Base-by-base conservation (phyloP, 1,140 invertebrate species). In the Brachionus rotundiformis region DNA sequence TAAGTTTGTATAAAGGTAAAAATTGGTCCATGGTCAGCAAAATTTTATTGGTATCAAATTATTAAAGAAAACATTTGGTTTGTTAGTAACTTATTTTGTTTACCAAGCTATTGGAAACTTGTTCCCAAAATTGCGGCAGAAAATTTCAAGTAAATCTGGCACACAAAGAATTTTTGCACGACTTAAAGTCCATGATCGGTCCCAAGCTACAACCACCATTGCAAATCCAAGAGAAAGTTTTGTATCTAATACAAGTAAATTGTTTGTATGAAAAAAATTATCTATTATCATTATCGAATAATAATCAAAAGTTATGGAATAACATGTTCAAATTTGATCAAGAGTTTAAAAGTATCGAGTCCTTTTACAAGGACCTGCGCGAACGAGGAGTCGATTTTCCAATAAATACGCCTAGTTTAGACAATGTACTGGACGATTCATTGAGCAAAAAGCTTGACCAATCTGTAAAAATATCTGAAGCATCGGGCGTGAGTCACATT, bases 311-410 rank as follows among this genome's bases (percentile, higher is more conserved):
- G 90, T 94, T 94, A 82, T 99, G 97, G 97, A 95, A 96, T 49
- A 95, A 98, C 89, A 95, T 96, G 19, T 99, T 99, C 87, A 91
- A 92, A 84, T 92, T 92, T 85, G 92, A 94, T 84, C 91, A 95
- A 10, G 95, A 98, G 82, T 88, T 95, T 83, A 90, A 93, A 88
- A 96, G 96, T 13, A 95, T 99, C 44, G 93, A 93, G 16, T 93
- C 95, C 87, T 91, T 98, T 61, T 98, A 98, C 89, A 92, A 94
- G 86, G 96, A 99, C 84, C 90, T 99, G 6, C 93, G 94, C 85
- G 91, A 91, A 61, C 98, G 98, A 90, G 96, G 96, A 61, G 95
- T 99, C 82, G 95, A 98, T 87, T 99, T 99, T 88, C 97, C 97
- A 10, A 93, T 94, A 90, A 95, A 94, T 10, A 94, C 98, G 88